Percentiles rank a stretch among this genome's conserved stretches.
phyloP scores from a whole-genome alignment of 2,888 invertebrate species.

The Leucophenga montana region DNA sequence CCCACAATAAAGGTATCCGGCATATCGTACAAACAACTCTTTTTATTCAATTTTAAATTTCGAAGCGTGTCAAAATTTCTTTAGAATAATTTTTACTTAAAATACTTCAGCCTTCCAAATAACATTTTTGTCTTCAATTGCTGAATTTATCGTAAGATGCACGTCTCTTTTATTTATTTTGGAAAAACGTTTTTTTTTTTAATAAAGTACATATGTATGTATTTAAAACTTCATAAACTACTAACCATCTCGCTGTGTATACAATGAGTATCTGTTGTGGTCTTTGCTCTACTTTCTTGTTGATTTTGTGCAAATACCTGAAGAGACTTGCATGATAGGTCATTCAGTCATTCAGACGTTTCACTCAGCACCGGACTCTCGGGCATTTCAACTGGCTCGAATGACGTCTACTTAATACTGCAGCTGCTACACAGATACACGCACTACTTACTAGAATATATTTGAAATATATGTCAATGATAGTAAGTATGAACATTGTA shows the following conservation, averaged over 20 bases:
- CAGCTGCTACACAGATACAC: neutral
- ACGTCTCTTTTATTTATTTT: no score
- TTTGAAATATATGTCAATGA: conserved; percentile 36
- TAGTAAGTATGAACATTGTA: neutral
- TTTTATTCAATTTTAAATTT: no score
- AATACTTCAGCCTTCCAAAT: no score
- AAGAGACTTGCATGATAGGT: neutral
- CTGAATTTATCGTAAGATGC: no score
- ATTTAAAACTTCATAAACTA: neutral
- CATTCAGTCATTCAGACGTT: conserved; percentile 6
- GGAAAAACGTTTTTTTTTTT: no score
- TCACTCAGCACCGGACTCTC: neutral
- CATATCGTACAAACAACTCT: no score
- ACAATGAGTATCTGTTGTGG: neutral
- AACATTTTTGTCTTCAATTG: no score
- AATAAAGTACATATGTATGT: neutral
- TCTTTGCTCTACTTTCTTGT: neutral
- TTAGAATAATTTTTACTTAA: no score
- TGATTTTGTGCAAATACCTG: conserved; percentile 7
- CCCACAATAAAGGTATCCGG: no score
- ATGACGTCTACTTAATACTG: conserved; percentile 21
- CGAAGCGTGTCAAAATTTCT: no score
- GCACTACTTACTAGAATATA: neutral
- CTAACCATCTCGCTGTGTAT: no score
- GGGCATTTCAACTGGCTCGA: neutral